Percentiles rank a stretch among this genome's conserved stretches.
These are phyloP conservation scores for Embidobia sp. DNA, from an alignment of 2,888 invertebrate genomes.

Conservation along the genomic window DNA sequence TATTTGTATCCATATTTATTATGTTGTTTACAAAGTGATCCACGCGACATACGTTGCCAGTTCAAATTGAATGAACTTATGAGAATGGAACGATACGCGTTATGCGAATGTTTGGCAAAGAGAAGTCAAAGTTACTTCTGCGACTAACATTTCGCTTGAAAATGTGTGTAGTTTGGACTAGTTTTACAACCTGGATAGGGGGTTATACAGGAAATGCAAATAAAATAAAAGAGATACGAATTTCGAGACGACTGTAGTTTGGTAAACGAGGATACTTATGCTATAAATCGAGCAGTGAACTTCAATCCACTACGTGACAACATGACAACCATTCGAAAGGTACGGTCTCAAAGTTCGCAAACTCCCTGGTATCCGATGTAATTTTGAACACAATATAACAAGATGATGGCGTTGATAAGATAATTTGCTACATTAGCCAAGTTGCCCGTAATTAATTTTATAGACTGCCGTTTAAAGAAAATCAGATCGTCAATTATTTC, in stretches of 20 bases:
- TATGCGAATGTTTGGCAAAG: constrained; percentile 58
- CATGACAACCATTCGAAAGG: constrained; percentile 36
- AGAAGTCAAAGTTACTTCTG: constrained; percentile 42
- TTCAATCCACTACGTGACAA: constrained; percentile 56
- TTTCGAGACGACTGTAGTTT: constrained; percentile 70
- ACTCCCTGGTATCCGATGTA: constrained; percentile 18
- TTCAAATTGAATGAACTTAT: constrained; percentile 47
- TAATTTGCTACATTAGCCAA: constrained; percentile 9
- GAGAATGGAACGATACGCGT: constrained; percentile 45
- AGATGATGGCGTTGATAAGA: constrained; percentile 27
- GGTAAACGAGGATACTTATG: constrained; percentile 76
- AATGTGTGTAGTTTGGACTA: constrained; percentile 63
- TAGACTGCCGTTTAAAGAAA: not conserved
- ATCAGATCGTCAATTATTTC: no score
- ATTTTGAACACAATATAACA: constrained; percentile 21
- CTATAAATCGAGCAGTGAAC: constrained; percentile 73
- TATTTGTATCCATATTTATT: constrained; percentile 29
- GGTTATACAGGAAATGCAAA: constrained; percentile 60
- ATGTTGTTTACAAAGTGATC: constrained; percentile 44
- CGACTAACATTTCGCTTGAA: constrained; percentile 53
- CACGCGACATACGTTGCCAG: constrained; percentile 15
- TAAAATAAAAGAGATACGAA: constrained; percentile 59
- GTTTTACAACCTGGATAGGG: constrained; percentile 53
- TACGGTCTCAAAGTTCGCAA: constrained; percentile 30
- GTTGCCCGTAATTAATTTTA: constrained; percentile 5